Conservation (phyloP, 2,797 vertebrate species). For the Hafferia zeledoni region DNA sequence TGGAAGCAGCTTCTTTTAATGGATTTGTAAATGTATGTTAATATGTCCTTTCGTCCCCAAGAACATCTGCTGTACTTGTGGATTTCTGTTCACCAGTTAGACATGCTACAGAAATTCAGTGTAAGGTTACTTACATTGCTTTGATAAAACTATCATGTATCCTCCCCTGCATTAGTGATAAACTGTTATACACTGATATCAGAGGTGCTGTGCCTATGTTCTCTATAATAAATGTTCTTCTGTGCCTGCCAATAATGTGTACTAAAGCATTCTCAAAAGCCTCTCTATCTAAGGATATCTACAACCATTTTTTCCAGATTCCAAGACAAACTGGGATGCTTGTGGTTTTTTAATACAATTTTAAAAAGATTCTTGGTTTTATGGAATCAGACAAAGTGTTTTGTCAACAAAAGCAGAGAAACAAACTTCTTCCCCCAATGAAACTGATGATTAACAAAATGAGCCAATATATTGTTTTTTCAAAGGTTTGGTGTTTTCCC, state of each 20-base stretch:
- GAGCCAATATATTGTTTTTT: accelerated
- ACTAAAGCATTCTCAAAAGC: background rate
- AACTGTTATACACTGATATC: background rate
- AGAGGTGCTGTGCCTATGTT: background rate
- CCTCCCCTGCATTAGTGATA: background rate
- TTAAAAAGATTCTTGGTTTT: background rate
- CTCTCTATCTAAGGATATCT: background rate
- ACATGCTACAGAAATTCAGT: background rate
- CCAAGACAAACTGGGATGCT: background rate
- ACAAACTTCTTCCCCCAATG: accelerated
- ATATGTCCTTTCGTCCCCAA: background rate
- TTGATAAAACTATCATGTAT: background rate
- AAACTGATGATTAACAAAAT: background rate
- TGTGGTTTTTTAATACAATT: background rate
- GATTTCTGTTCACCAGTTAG: background rate
- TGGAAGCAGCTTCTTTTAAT: background rate
- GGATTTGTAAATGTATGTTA: background rate
- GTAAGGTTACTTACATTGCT: background rate
- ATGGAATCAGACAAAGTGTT: background rate
- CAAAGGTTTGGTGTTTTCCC: background rate
- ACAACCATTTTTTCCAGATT: background rate
- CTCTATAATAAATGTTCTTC: background rate
- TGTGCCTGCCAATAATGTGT: accelerated
- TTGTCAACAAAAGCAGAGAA: background rate
- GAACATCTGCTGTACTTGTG: background rate